phyloP scores from a whole-genome alignment of 2,888 invertebrate genomes.

The Ormia ochracea region DNA sequence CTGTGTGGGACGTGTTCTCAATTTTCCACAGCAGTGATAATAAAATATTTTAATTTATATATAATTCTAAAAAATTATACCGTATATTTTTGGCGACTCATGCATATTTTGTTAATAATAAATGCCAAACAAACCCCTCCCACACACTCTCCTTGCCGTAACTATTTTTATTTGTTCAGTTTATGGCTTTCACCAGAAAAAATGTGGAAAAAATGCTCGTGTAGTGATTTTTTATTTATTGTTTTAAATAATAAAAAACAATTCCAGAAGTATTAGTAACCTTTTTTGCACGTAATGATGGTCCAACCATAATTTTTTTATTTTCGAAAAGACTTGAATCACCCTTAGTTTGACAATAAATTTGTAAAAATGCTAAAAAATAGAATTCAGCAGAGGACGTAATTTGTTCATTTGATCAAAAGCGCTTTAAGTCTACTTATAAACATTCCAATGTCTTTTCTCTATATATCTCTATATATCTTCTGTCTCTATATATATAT shows the following conservation, averaged over 20 bases:
- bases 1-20: too few relatives aligned
- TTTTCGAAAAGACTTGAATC: background rate
- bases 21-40: too few relatives aligned
- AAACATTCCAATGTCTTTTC: too few relatives aligned
- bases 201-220: background rate
- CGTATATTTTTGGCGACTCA: too few relatives aligned
- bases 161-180: slow-evolving; percentile 9
- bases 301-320: slow-evolving; percentile 36
- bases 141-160: too few relatives aligned
- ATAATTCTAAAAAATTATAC: too few relatives aligned
- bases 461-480: too few relatives aligned
- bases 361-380: slow-evolving; percentile 58
- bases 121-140: too few relatives aligned
- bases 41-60: too few relatives aligned
- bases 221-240: background rate
- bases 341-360: slow-evolving; percentile 37
- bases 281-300: slow-evolving; percentile 8
- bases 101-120: too few relatives aligned
- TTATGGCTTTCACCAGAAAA: background rate
- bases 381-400: slow-evolving; percentile 29
- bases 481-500: too few relatives aligned
- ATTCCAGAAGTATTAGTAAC: background rate
- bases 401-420: background rate
- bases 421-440: slow-evolving; percentile 46
- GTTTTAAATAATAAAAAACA: background rate